These are phyloP conservation scores for Ranitomeya imitator DNA, from an alignment of 2,113 vertebrate genomes.

Conservation along the genomic window DNA sequence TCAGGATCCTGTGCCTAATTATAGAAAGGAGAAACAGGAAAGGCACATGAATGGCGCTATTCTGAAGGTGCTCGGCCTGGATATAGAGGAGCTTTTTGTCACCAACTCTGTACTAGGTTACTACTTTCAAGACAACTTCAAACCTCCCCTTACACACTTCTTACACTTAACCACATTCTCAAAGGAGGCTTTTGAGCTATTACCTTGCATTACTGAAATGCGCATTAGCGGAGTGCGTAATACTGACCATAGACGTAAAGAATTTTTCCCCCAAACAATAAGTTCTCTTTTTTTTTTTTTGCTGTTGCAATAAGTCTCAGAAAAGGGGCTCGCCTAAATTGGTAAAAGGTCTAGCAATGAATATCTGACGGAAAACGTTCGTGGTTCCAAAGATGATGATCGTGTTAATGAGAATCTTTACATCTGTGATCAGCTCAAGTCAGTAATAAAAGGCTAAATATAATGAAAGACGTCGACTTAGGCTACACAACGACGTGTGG, in stretches of 20 bases:
- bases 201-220: background rate
- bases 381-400: too few relatives aligned
- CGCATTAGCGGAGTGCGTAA: slow-evolving; percentile 8
- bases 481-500: too few relatives aligned
- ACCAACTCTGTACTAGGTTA: slow-evolving; percentile 29
- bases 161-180: slow-evolving; percentile 28
- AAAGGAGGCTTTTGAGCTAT: slow-evolving; percentile 34
- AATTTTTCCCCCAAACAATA: background rate
- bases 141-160: slow-evolving; percentile 32
- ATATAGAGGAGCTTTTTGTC: slow-evolving; percentile 62
- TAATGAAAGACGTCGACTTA: too few relatives aligned
- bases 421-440: background rate
- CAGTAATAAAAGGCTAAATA: too few relatives aligned
- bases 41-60: slow-evolving; percentile 67
- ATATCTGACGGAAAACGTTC: too few relatives aligned
- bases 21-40: slow-evolving; percentile 70
- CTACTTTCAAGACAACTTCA: slow-evolving; percentile 45
- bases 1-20: slow-evolving; percentile 71
- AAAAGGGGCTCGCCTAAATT: background rate
- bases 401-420: background rate
- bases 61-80: slow-evolving; percentile 60
- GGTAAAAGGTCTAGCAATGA: background rate
- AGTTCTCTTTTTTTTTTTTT: background rate
- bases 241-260: background rate
- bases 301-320: background rate